phyloP scores from a whole-genome alignment of 30 jellyfish, hydroid and myxozoan species.

The Nemopilema nomurai region DNA sequence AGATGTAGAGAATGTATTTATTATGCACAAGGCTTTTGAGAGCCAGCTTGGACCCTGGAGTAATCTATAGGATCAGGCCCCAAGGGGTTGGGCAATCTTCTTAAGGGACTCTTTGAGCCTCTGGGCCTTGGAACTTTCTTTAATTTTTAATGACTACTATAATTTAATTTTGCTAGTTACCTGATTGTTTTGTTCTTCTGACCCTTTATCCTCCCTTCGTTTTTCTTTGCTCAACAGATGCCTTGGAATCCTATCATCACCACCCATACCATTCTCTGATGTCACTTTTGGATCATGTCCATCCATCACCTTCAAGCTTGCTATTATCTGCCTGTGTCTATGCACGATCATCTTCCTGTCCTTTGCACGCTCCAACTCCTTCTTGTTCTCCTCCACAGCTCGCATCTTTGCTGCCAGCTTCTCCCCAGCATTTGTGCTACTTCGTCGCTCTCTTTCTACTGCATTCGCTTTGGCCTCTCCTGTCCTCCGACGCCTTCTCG shows the following conservation, averaged over 20 bases:
- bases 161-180: not conserved
- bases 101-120: not conserved
- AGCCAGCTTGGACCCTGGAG: too few relatives aligned
- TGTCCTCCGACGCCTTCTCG: not conserved
- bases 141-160: not conserved
- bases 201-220: not conserved
- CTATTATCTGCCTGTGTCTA: not conserved
- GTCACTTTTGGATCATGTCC: not conserved
- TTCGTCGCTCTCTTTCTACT: not conserved
- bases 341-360: not conserved
- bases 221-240: constrained; percentile 2
- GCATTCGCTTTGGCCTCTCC: not conserved
- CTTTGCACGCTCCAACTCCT: not conserved
- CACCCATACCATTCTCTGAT: not conserved
- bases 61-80: too few relatives aligned
- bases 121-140: not conserved
- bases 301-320: not conserved
- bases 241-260: not conserved
- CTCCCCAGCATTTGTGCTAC: not conserved
- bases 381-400: constrained; percentile 17
- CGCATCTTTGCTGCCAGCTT: not conserved
- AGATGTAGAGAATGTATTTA: too few relatives aligned
- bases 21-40: too few relatives aligned
- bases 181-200: not conserved
- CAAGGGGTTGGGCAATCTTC: not conserved